Percentiles rank a stretch among this genome's conserved stretches.
These are phyloP conservation scores for Lasioglossum lativentre DNA, from an alignment of 2,888 invertebrate genomes.

Conservation along the genomic window DNA sequence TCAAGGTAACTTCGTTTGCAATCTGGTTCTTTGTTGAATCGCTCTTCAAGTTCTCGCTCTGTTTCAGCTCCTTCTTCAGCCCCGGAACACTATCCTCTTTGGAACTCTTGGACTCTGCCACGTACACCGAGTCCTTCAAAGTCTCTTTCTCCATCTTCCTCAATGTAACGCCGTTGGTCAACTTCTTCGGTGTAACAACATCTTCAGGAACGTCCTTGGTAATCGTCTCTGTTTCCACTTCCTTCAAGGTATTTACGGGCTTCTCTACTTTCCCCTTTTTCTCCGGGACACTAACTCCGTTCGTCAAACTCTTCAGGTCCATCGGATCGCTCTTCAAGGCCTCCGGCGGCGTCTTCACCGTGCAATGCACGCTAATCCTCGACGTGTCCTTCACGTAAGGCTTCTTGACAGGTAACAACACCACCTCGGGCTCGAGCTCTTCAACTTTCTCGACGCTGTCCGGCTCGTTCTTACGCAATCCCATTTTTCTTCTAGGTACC, in stretches of 20 bases:
- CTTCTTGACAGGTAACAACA: constrained; percentile 78
- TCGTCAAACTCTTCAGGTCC: not conserved
- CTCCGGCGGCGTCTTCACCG: constrained; percentile 73
- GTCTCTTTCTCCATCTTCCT: not conserved
- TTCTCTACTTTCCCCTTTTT: not conserved
- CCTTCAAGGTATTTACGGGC: not conserved
- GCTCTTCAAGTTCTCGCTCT: not conserved
- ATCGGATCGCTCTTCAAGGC: constrained; percentile 22
- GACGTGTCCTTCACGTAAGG: constrained; percentile 80
- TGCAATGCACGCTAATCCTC: constrained; percentile 80
- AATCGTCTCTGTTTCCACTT: not conserved
- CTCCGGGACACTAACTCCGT: not conserved
- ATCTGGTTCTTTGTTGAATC: not conserved
- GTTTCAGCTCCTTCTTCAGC: not conserved
- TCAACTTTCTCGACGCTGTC: constrained; percentile 63
- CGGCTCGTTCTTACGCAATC: not conserved
- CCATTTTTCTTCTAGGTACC: constrained; percentile 68
- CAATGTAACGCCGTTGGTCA: not conserved
- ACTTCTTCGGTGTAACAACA: not conserved
- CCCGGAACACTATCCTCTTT: not conserved
- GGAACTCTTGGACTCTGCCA: not conserved
- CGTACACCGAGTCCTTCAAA: not conserved
- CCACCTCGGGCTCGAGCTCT: constrained; percentile 68
- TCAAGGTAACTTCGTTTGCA: not conserved
- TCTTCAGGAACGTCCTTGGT: not conserved